These are phyloP conservation scores for Zootermopsis nevadensis DNA, from an alignment of 2,888 invertebrate genomes.

Conservation along the genomic window DNA sequence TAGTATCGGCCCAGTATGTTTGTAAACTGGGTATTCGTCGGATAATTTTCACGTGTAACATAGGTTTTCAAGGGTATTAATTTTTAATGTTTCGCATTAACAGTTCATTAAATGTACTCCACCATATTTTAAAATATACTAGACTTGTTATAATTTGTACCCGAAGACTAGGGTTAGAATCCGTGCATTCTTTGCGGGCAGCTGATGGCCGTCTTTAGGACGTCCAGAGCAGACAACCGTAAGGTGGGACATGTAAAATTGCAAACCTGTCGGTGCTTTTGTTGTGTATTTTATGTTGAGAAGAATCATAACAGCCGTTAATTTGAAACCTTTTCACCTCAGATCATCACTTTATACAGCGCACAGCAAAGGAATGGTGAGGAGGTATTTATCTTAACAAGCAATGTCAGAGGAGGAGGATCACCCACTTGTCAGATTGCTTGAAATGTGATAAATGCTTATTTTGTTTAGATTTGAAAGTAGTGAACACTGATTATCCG, in stretches of 20 bases:
- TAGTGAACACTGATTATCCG: neutral
- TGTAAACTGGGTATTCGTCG: slow-evolving; percentile 65
- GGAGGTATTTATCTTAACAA: slow-evolving; percentile 40
- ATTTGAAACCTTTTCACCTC: slow-evolving; percentile 9
- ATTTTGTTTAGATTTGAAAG: neutral
- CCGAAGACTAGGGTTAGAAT: slow-evolving; percentile 64
- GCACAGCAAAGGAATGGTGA: slow-evolving; percentile 34
- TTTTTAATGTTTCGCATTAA: slow-evolving; percentile 39
- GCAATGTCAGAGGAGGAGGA: slow-evolving; percentile 49
- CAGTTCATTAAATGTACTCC: slow-evolving; percentile 22
- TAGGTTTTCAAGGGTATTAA: slow-evolving; percentile 55
- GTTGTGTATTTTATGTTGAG: slow-evolving; percentile 11
- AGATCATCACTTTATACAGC: neutral
- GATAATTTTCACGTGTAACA: slow-evolving; percentile 61
- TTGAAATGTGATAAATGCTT: slow-evolving; percentile 1
- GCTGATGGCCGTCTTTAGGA: slow-evolving; percentile 60
- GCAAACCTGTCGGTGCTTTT: slow-evolving; percentile 31
- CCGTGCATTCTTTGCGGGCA: slow-evolving; percentile 61
- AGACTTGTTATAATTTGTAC: slow-evolving; percentile 49
- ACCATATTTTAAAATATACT: slow-evolving; percentile 29
- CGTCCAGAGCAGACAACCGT: slow-evolving; percentile 56
- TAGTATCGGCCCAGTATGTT: slow-evolving; percentile 63
- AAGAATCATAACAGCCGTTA: slow-evolving; percentile 36
- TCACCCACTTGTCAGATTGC: slow-evolving; percentile 60
- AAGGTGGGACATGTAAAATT: slow-evolving; percentile 53